These are phyloP conservation scores for Holcopasites calliopsidis DNA, from an alignment of 1,140 invertebrate genomes.

Conservation along the genomic window DNA sequence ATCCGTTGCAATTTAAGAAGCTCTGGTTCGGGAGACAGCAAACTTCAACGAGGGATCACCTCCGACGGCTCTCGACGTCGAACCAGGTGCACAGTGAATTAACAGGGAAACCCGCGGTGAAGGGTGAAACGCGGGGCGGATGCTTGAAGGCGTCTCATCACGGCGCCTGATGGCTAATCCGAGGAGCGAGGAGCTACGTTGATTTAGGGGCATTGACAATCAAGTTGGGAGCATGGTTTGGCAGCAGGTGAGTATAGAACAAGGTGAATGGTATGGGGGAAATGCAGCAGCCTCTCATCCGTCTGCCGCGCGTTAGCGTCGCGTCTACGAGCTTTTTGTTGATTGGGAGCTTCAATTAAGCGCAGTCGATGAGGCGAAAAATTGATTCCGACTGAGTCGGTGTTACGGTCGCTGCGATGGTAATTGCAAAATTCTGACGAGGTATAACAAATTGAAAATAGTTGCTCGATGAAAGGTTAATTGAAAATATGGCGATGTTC, in stretches of 20 bases:
- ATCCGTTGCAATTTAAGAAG: conserved; percentile 12
- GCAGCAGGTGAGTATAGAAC: conserved; percentile 36
- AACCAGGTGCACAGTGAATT: background rate
- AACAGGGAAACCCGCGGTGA: background rate
- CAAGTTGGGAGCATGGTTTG: conserved; percentile 50
- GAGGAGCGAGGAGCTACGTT: conserved; percentile 43
- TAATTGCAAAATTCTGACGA: background rate
- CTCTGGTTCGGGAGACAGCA: background rate
- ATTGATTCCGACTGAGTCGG: background rate
- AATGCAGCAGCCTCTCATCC: background rate
- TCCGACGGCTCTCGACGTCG: background rate
- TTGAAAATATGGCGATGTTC: too few relatives aligned
- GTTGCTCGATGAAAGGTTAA: conserved; percentile 5
- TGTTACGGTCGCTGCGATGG: background rate
- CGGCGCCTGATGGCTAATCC: conserved; percentile 30
- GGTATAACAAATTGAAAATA: too few relatives aligned
- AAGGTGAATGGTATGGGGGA: conserved; percentile 29
- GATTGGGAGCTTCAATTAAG: conserved; percentile 4
- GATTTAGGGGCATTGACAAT: conserved; percentile 57
- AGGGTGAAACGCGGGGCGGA: background rate
- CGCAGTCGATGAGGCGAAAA: background rate
- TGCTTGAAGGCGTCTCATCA: background rate
- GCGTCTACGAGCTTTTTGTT: conserved; percentile 5
- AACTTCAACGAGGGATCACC: background rate
- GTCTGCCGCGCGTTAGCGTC: conserved; percentile 11